Evolutionary conservation across 2,113 vertebrate species (phyloP).

Genomic region (Laterallus jamaicensis): DNA sequence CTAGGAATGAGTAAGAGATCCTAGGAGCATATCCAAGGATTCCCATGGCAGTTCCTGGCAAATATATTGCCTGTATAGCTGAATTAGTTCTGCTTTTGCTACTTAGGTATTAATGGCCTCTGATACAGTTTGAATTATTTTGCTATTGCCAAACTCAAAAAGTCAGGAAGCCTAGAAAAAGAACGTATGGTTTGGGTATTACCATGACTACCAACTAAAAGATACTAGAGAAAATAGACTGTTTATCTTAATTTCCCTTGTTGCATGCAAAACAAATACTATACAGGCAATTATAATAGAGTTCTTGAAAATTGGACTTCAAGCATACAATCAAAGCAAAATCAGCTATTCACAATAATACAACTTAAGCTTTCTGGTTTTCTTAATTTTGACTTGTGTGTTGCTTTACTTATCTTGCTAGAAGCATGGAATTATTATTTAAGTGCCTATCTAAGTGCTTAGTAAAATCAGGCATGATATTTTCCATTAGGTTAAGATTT

Average conservation of each 20-base stretch:
- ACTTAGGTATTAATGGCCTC: neutral
- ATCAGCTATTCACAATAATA: neutral
- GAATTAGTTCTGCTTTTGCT: neutral
- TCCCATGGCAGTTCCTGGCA: slow-evolving; percentile 23
- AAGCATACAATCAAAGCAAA: slow-evolving; percentile 34
- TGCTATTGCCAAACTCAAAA: neutral
- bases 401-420: neutral
- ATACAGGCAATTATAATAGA: neutral
- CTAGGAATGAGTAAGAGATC: slow-evolving; percentile 47
- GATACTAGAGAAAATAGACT: neutral
- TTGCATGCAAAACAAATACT: neutral
- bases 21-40: slow-evolving; percentile 40
- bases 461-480: neutral
- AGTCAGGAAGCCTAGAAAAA: neutral
- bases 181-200: neutral
- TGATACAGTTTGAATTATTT: neutral
- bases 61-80: neutral
- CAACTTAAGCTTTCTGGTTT: slow-evolving; percentile 6
- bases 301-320: slow-evolving; percentile 42
- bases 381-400: neutral
- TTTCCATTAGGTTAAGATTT: neutral
- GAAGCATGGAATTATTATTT: neutral
- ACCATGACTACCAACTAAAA: neutral
- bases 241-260: slow-evolving; percentile 26
- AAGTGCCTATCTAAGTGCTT: neutral